Percentiles rank a stretch among this genome's conserved stretches.
phyloP scores from a whole-genome alignment of 2,113 vertebrate genomes.

The Corapipo altera region DNA sequence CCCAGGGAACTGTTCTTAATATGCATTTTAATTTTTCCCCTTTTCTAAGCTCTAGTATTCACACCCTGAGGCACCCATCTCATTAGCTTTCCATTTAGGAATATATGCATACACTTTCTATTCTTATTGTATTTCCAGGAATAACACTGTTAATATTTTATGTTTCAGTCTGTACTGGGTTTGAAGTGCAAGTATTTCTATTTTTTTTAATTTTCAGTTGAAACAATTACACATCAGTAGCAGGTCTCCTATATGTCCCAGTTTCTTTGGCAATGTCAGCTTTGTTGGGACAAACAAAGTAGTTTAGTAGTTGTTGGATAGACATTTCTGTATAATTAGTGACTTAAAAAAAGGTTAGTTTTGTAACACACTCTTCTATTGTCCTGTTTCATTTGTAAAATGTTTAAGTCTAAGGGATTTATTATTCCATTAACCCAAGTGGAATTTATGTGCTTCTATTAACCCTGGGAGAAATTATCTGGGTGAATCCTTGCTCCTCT shows the following conservation, averaged over 20 bases:
- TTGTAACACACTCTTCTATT: not conserved
- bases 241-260: not conserved
- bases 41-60: not conserved
- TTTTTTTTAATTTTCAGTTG: not conserved
- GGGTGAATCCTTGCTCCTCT: not conserved
- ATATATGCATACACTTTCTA: not conserved
- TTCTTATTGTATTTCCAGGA: not conserved
- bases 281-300: not conserved
- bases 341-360: not conserved
- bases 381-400: constrained; percentile 15
- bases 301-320: not conserved
- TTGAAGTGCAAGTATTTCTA: not conserved
- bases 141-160: not conserved
- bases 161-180: not conserved
- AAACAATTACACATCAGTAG: not conserved
- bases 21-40: not conserved
- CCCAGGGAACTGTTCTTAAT: not conserved
- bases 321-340: not conserved
- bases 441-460: not conserved
- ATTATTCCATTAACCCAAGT: not conserved
- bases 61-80: not conserved
- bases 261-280: not conserved
- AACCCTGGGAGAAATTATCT: not conserved
- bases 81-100: not conserved
- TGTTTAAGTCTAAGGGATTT: constrained; percentile 19